Percentiles rank a stretch among this genome's conserved stretches.
These are phyloP conservation scores for Scomber scombrus DNA, from an alignment of 2,113 vertebrate genomes.

Conservation along the genomic window DNA sequence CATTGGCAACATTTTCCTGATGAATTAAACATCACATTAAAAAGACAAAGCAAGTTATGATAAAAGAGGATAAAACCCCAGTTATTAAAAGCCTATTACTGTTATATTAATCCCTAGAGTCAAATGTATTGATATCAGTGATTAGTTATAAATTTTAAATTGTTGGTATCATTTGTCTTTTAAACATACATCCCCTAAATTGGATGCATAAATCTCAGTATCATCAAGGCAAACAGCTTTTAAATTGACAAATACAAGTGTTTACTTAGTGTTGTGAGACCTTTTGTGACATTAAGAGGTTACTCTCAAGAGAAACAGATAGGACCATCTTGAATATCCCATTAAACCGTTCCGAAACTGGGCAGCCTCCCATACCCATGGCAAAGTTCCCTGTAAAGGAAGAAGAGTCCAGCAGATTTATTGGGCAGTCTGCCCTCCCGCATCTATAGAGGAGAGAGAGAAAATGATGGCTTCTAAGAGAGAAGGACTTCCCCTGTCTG, in stretches of 20 bases:
- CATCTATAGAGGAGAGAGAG: constrained; percentile 60
- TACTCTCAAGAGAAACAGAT: constrained; percentile 36
- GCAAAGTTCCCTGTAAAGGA: constrained; percentile 43
- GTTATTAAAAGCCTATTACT: no score
- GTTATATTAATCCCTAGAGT: no score
- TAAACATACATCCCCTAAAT: not conserved
- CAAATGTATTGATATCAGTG: no score
- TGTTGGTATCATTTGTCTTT: not conserved
- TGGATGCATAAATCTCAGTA: not conserved
- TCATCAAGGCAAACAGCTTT: constrained; percentile 11
- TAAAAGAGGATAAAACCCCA: not conserved
- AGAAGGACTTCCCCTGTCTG: constrained; percentile 56
- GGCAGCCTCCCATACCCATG: constrained; percentile 35
- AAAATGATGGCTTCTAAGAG: constrained; percentile 53
- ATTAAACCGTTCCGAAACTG: constrained; percentile 44
- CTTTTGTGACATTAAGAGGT: constrained; percentile 10
- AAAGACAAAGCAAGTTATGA: not conserved
- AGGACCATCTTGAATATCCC: constrained; percentile 45
- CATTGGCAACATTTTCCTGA: not conserved
- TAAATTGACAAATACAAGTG: constrained; percentile 22
- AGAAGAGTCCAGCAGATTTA: constrained; percentile 61
- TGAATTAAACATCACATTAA: not conserved
- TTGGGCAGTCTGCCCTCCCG: constrained; percentile 51
- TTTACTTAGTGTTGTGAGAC: constrained; percentile 26
- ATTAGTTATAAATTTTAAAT: no score